Evolutionary conservation across 2,888 invertebrate species (phyloP).

Genomic region (Hedya salicella): DNA sequence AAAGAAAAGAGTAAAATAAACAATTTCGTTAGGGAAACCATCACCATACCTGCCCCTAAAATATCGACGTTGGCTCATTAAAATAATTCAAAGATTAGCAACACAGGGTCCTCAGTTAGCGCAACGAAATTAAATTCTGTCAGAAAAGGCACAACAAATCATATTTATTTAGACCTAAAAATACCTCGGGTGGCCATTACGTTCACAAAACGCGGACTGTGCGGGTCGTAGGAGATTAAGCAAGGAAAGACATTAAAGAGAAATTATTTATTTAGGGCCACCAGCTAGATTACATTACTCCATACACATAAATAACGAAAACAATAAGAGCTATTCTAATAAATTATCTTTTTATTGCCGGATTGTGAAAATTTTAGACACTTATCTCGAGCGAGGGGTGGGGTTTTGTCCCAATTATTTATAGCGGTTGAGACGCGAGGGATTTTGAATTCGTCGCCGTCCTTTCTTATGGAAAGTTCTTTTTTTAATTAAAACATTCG

Average conservation of each 20-base stretch:
- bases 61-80: slow-evolving; percentile 68
- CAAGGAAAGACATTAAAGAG: slow-evolving; percentile 84
- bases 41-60: slow-evolving; percentile 17
- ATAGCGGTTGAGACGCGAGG: slow-evolving; percentile 81
- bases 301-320: slow-evolving; percentile 85
- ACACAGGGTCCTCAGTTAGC: slow-evolving; percentile 64
- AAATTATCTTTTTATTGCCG: slow-evolving; percentile 86
- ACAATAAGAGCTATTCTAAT: slow-evolving; percentile 85
- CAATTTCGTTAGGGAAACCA: not conserved
- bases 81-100: slow-evolving; percentile 80
- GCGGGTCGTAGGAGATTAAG: slow-evolving; percentile 81
- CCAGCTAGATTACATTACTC: slow-evolving; percentile 85
- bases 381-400: slow-evolving; percentile 77
- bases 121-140: slow-evolving; percentile 82
- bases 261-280: slow-evolving; percentile 85
- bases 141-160: slow-evolving; percentile 82
- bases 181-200: slow-evolving; percentile 84
- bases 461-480: slow-evolving; percentile 78
- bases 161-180: slow-evolving; percentile 85
- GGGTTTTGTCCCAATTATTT: slow-evolving; percentile 84
- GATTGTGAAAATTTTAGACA: slow-evolving; percentile 86
- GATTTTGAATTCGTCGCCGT: slow-evolving; percentile 79
- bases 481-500: slow-evolving; percentile 83
- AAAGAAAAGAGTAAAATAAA: not conserved
- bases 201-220: slow-evolving; percentile 73